phyloP scores from a whole-genome alignment of 1,140 invertebrate genomes.

The Drosophila simulans region DNA sequence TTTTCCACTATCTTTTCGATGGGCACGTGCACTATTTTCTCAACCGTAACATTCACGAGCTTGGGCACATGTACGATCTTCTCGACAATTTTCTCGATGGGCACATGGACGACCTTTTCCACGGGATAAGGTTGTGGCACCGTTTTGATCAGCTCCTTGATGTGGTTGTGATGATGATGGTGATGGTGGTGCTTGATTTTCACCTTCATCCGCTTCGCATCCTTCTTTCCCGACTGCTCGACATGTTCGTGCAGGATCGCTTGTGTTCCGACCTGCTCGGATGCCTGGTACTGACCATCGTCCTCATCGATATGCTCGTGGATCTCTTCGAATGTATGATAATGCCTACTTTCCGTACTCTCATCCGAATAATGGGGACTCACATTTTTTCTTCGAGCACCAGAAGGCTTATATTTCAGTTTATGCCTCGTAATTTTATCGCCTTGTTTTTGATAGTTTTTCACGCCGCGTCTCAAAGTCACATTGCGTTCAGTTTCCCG shows the following conservation, averaged over 20 bases:
- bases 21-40: conserved; percentile 87
- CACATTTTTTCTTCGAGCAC: conserved; percentile 11
- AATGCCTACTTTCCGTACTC: conserved; percentile 37
- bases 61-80: conserved; percentile 69
- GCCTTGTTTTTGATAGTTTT: conserved; percentile 10
- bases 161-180: conserved; percentile 87
- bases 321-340: conserved; percentile 56
- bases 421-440: conserved; percentile 16
- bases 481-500: conserved; percentile 12
- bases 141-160: conserved; percentile 87
- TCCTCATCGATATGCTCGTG: conserved; percentile 60
- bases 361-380: conserved; percentile 1
- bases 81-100: conserved; percentile 83
- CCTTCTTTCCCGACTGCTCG: conserved; percentile 19
- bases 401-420: conserved; percentile 11
- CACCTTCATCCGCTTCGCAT: conserved; percentile 64
- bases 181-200: conserved; percentile 88
- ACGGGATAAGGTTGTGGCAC: conserved; percentile 85
- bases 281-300: conserved; percentile 44
- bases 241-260: conserved; percentile 10
- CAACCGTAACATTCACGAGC: conserved; percentile 69
- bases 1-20: conserved; percentile 85
- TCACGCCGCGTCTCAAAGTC: background rate
- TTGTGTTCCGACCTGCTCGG: conserved; percentile 41
- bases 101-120: conserved; percentile 85